Percentiles rank a stretch among this genome's conserved stretches.
phyloP scores from a whole-genome alignment of 2,113 vertebrate species.

The Psilopsiagon aurifrons region DNA sequence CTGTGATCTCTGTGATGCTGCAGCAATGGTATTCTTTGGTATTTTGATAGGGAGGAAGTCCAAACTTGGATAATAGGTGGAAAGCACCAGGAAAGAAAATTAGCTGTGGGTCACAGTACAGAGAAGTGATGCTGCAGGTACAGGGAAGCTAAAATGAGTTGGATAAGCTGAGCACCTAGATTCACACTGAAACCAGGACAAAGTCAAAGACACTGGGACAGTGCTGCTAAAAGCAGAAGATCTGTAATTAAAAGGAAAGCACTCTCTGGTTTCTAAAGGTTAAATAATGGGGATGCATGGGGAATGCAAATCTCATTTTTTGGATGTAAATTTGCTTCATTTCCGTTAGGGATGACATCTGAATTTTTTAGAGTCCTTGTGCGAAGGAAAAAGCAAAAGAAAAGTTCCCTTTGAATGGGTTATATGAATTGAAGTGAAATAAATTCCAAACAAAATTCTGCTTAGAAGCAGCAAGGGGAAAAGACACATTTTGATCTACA shows the following conservation, averaged over 20 bases:
- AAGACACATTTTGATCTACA: background rate
- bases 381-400: background rate
- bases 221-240: slow-evolving; percentile 55
- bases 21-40: background rate
- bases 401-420: background rate
- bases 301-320: slow-evolving; percentile 56
- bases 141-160: background rate
- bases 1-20: background rate
- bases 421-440: background rate
- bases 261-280: slow-evolving; percentile 52
- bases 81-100: background rate
- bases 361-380: slow-evolving; percentile 8
- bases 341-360: background rate
- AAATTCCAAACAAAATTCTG: background rate
- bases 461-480: fast-evolving
- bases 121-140: background rate
- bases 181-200: slow-evolving; percentile 51
- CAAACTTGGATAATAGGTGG: background rate
- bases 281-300: slow-evolving; percentile 55
- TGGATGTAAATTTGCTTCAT: slow-evolving; percentile 17
- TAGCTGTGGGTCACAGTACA: background rate
- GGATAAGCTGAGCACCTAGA: slow-evolving; percentile 34
- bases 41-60: background rate
- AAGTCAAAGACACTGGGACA: slow-evolving; percentile 54
- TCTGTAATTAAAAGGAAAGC: slow-evolving; percentile 61